These are phyloP conservation scores for Phenganax subtilis DNA, from an alignment of 92 coral and sea anemone genomes.

Conservation along the genomic window DNA sequence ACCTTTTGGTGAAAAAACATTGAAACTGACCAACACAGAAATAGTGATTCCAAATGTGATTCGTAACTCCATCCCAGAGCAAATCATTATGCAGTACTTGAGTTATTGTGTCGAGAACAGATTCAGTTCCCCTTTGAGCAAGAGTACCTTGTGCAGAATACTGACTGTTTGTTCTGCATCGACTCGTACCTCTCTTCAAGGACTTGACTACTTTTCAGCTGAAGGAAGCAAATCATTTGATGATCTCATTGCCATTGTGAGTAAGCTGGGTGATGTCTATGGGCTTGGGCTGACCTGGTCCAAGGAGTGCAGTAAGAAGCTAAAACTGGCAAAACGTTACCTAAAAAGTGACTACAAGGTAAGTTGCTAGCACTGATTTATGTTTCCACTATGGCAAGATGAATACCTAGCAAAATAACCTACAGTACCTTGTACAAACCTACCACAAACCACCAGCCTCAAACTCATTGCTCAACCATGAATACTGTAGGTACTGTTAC, in stretches of 20 bases:
- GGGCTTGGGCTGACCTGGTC: constrained; percentile 44
- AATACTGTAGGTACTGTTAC: too few species aligned
- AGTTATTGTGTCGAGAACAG: constrained; percentile 55
- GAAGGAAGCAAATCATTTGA: constrained; percentile 53
- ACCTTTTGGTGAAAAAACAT: constrained; percentile 52
- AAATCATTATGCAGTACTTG: constrained; percentile 47
- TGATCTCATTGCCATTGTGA: constrained; percentile 40
- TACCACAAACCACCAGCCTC: too few species aligned
- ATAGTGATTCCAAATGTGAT: constrained; percentile 49
- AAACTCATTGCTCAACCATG: too few species aligned
- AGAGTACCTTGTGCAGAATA: constrained; percentile 44
- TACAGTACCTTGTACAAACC: background rate
- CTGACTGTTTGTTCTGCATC: constrained; percentile 58
- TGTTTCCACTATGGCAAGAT: background rate
- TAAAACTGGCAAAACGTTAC: constrained; percentile 56
- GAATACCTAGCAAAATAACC: background rate
- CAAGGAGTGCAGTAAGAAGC: constrained; percentile 42
- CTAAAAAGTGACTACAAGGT: constrained; percentile 59
- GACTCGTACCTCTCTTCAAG: constrained; percentile 49
- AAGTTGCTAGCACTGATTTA: constrained; percentile 5
- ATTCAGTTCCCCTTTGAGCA: constrained; percentile 48
- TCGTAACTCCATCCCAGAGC: constrained; percentile 52
- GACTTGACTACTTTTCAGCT: constrained; percentile 50
- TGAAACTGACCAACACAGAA: constrained; percentile 41
- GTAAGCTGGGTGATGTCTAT: constrained; percentile 54